Conservation (phyloP, 2,797 vertebrate species). For the Cyclopterus lumpus region DNA sequence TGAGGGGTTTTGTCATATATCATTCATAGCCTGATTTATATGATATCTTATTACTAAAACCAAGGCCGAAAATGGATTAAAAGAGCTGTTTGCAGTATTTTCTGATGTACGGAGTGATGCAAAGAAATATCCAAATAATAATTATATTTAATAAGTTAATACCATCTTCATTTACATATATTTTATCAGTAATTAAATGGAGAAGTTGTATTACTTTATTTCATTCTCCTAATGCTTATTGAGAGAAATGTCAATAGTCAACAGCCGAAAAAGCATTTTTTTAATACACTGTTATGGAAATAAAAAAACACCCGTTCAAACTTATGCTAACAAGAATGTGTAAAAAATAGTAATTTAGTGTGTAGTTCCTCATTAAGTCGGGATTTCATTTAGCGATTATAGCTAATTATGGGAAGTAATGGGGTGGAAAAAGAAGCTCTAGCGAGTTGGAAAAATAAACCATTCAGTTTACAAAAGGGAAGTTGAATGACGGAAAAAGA, state of each 20-base stretch:
- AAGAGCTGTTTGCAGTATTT: neutral
- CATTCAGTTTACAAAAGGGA: slow-evolving; percentile 18
- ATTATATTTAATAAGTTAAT: neutral
- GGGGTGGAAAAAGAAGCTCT: slow-evolving; percentile 11
- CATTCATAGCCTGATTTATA: neutral
- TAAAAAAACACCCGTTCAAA: neutral
- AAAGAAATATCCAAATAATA: neutral
- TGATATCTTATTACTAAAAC: neutral
- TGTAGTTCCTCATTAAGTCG: slow-evolving; percentile 3
- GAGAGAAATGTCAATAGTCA: no score
- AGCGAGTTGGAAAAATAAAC: neutral
- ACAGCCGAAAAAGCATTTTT: neutral
- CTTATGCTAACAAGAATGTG: neutral
- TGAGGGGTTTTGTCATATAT: neutral
- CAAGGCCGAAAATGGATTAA: neutral
- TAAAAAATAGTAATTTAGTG: neutral
- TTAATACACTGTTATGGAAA: neutral
- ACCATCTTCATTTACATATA: neutral
- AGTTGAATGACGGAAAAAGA: neutral
- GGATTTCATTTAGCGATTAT: slow-evolving; percentile 46
- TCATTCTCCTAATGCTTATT: no score
- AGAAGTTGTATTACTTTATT: no score
- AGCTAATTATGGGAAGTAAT: slow-evolving; percentile 40
- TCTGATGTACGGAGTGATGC: no score
- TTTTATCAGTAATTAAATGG: neutral